Evolutionary conservation across 2,113 vertebrate species (phyloP), one percentile per base, ranked within the genome.

Genomic region (Chlamydotis undulata): DNA sequence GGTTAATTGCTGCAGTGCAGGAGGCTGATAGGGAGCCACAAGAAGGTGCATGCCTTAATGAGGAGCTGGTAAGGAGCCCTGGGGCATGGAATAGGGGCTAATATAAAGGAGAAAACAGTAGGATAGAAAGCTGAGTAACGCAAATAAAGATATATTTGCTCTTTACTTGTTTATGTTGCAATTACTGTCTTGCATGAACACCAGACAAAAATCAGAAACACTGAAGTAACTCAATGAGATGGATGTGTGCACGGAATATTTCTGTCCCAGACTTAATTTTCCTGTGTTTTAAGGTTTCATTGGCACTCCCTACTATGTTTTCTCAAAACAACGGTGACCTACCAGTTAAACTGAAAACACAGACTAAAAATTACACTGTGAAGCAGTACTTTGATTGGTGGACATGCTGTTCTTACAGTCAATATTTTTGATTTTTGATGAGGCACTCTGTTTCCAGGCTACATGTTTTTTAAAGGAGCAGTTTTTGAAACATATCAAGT

Each of bases 1-100:
- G 91, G 94, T 97, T 97, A 96, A 96, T 85, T 73, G 37, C 82
- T 77, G 84, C 74, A 87, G 81, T 77, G 61, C 81, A 93, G 83
- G 70, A 96, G 89, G 86, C 91, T 92, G 91, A 87, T 92, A 94
- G 77, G 39, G 67, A 96, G 77, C 67, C 83, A 69, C 37, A 79
- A 71, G 65, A 91, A 97, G 89, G 86, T 93, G 31, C 83, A 71
- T 92, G 25, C 55, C 89, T 96, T 96, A 96, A 96, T 91, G 81
- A 96, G 89, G 89, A 96, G 83, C 61, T 79, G 55, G 67, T 89
- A 73, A 94, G 74, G 63, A 96, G 91, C 83, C 87, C 59, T 63
- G 89, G 59, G 87, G 89, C 93, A 85, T 87, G 77, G 77, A 96
- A 95, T 43, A 87, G 70, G 41, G 69, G 77, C 74, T 94, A 87